Evolutionary conservation across 2,113 vertebrate species (phyloP).

Genomic region (Notothenia rossii): DNA sequence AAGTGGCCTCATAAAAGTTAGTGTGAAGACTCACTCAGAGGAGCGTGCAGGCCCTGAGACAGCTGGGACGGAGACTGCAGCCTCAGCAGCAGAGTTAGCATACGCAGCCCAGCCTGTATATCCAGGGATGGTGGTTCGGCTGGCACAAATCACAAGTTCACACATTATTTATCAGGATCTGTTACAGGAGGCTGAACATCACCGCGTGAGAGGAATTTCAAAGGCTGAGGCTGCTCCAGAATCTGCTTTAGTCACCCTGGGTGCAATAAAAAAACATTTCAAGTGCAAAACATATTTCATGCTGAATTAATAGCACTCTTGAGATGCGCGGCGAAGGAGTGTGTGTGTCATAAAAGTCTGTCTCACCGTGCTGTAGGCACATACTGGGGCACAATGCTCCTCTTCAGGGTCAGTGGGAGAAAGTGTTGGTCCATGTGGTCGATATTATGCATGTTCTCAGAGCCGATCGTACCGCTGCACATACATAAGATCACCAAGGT

Average conservation of each 20-base stretch:
- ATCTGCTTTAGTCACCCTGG: neutral
- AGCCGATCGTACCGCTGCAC: conserved; percentile 79
- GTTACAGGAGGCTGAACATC: neutral
- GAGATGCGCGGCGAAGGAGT: neutral
- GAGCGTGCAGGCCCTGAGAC: conserved; percentile 70
- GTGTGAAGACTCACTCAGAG: conserved; percentile 76
- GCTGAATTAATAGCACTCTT: neutral
- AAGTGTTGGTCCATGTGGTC: conserved; percentile 75
- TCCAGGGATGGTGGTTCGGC: conserved; percentile 84
- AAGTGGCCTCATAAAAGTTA: neutral
- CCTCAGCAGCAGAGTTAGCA: conserved; percentile 73
- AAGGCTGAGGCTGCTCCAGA: neutral
- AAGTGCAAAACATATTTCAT: neutral
- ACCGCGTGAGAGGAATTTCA: neutral
- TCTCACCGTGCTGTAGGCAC: conserved; percentile 71
- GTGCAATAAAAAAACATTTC: neutral
- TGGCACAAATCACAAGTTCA: conserved; percentile 65
- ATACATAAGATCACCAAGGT: conserved; percentile 32
- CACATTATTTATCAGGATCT: conserved; percentile 15
- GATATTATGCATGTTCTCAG: conserved; percentile 77
- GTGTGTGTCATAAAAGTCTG: neutral
- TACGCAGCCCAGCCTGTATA: conserved; percentile 85
- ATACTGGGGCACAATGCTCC: conserved; percentile 52
- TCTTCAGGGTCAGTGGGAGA: conserved; percentile 67
- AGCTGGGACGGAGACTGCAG: conserved; percentile 77